Conservation (phyloP, 2,113 vertebrate species). For the Rhizomys pruinosus region DNA sequence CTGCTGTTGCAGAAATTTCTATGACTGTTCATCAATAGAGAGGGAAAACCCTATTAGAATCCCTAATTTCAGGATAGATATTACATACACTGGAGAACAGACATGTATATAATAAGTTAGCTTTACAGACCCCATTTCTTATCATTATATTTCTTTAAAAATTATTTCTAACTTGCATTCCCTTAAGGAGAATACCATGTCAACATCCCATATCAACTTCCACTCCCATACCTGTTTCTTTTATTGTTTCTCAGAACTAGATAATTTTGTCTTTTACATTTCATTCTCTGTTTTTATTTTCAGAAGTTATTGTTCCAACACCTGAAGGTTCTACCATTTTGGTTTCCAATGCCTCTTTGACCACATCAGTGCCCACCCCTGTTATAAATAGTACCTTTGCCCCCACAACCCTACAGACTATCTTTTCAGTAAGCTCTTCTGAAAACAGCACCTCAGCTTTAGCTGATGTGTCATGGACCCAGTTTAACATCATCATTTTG, state of each 20-base stretch:
- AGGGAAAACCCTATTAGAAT: conserved; percentile 44
- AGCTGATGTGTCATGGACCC: conserved; percentile 97
- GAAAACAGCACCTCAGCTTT: conserved; percentile 93
- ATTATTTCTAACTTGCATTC: conserved; percentile 65
- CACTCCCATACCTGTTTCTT: conserved; percentile 72
- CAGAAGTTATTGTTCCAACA: conserved; percentile 85
- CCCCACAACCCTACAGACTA: conserved; percentile 86
- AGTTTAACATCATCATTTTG: conserved; percentile 97
- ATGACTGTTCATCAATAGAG: conserved; percentile 17
- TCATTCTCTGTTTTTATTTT: conserved; percentile 81
- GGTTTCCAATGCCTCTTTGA: conserved; percentile 82
- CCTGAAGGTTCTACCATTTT: conserved; percentile 82
- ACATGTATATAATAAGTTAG: neutral
- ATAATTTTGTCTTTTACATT: conserved; percentile 80
- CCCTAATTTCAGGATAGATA: conserved; percentile 20
- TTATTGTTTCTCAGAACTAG: conserved; percentile 77
- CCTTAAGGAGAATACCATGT: conserved; percentile 54
- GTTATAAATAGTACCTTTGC: conserved; percentile 84
- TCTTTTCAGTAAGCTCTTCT: conserved; percentile 89
- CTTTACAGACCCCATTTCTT: conserved; percentile 43
- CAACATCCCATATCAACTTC: conserved; percentile 70
- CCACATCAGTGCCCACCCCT: conserved; percentile 80
- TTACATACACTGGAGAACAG: conserved; percentile 15
- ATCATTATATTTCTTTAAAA: conserved; percentile 53
- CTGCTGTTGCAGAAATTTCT: conserved; percentile 45